A percentile compares a stretch with the other conserved stretches of the same genome.
phyloP scores from a whole-genome alignment of 1,140 invertebrate species.

The Diuraphis noxia region DNA sequence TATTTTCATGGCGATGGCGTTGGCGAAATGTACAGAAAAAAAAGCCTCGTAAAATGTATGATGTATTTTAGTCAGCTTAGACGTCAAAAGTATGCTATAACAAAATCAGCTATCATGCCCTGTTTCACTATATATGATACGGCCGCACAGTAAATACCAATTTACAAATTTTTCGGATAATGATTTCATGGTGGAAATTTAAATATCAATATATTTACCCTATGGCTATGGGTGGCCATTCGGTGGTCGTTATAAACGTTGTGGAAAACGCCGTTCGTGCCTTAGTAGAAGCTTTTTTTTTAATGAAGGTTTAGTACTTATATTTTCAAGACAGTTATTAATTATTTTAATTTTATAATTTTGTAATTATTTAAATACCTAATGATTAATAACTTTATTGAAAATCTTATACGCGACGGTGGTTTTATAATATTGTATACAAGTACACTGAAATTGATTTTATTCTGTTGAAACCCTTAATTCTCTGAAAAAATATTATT shows the following conservation, averaged over 20 bases:
- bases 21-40: background rate
- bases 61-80: too few species aligned
- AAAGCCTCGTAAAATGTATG: background rate
- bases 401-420: background rate
- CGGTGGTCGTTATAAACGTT: background rate
- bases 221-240: too few species aligned
- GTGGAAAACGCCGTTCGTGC: background rate
- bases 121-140: background rate
- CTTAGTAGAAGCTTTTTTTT: background rate
- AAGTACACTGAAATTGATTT: background rate
- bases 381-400: background rate
- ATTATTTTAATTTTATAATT: background rate
- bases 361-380: background rate
- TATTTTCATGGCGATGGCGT: too few species aligned
- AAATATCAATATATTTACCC: too few species aligned
- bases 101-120: too few species aligned
- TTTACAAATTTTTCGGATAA: too few species aligned
- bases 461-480: background rate
- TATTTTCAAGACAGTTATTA: background rate
- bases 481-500: background rate
- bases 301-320: too few species aligned
- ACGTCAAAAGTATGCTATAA: too few species aligned
- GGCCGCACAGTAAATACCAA: too few species aligned
- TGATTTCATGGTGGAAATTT: background rate
- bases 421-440: background rate